Conservation (phyloP, 2,113 vertebrate species). For the Sus scrofa region T2T-Sscrofa CM000816.6:64262001-64262500, state of each 20-base stretch:
- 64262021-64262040: too few species aligned
- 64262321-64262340: slow-evolving; percentile 96
- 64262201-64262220: not conserved
- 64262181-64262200: slow-evolving; percentile 8
- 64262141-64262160: slow-evolving; percentile 18
- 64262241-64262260: slow-evolving; percentile 41
- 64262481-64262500: not conserved
- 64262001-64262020: too few species aligned
- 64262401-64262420: slow-evolving; percentile 89
- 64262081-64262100: not conserved
- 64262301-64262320: slow-evolving; percentile 94
- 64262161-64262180: slow-evolving; percentile 10
- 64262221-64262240: not conserved
- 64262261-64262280: slow-evolving; percentile 84
- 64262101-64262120: not conserved
- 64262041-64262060: too few species aligned
- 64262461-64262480: not conserved
- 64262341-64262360: slow-evolving; percentile 89
- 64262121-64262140: slow-evolving; percentile 30
- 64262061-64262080: not conserved
- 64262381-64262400: slow-evolving; percentile 91
- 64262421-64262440: slow-evolving; percentile 85
- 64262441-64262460: not conserved
- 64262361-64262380: slow-evolving; percentile 88
- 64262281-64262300: slow-evolving; percentile 95